Conservation (phyloP, 2,888 invertebrate species). For the Hirudinaria manillensis region DNA sequence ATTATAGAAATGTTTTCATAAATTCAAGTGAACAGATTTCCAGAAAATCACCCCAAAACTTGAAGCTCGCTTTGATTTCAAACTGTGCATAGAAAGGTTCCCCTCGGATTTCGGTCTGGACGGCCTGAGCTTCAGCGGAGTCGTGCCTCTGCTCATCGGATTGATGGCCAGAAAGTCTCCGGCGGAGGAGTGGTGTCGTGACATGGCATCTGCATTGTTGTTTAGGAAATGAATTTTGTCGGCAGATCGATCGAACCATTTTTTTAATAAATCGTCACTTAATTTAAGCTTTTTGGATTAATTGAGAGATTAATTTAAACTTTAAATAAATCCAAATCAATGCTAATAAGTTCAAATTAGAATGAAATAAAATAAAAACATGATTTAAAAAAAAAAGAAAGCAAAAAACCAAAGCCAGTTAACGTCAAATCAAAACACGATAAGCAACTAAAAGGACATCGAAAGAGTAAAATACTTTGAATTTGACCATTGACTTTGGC, state of each 20-base stretch:
- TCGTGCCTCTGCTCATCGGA: not conserved
- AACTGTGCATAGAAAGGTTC: slow-evolving; percentile 19
- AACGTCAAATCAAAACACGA: no score
- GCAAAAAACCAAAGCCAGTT: not conserved
- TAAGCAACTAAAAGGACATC: no score
- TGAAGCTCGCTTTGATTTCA: slow-evolving; percentile 20
- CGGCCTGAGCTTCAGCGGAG: not conserved
- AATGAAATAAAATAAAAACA: no score
- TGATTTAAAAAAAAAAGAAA: no score
- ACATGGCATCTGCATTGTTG: slow-evolving; percentile 7
- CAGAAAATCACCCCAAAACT: slow-evolving; percentile 24
- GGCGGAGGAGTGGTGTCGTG: slow-evolving; percentile 22
- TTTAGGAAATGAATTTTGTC: not conserved
- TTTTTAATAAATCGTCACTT: no score
- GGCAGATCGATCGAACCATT: no score
- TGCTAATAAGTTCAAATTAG: no score
- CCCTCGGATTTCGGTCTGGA: slow-evolving; percentile 17
- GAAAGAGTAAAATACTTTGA: not conserved
- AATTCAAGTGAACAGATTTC: not conserved
- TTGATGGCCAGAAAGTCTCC: slow-evolving; percentile 28
- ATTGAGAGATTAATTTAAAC: no score
- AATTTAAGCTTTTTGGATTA: no score
- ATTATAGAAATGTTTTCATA: no score
- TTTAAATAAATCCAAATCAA: no score
- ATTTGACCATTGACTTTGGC: slow-evolving; percentile 10